A percentile compares a stretch with the other conserved stretches of the same genome.
These are phyloP conservation scores for Lepus oiostolus DNA, from an alignment of 2,797 vertebrate genomes.

Conservation along the genomic window DNA sequence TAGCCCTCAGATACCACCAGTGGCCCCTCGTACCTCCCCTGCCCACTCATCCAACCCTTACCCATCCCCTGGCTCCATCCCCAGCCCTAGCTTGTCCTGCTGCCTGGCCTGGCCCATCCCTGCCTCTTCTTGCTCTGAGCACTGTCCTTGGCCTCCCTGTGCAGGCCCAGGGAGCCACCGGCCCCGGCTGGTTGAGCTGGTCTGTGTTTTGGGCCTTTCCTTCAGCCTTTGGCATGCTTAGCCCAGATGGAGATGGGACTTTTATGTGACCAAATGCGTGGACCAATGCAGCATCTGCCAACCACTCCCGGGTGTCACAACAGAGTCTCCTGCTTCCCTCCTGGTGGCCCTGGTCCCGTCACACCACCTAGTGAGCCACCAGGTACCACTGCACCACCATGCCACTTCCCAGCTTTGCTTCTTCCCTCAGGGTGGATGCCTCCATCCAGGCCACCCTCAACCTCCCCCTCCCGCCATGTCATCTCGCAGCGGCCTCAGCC, in stretches of 20 bases:
- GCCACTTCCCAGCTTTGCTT: background rate
- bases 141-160: background rate
- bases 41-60: background rate
- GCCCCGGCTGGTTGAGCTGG: background rate
- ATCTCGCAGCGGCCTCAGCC: background rate
- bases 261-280: accelerated
- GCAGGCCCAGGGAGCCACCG: background rate
- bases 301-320: background rate
- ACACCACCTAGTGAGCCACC: accelerated
- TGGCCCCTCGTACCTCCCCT: accelerated
- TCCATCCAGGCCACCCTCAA: background rate
- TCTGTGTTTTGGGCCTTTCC: background rate
- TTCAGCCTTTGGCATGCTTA: background rate
- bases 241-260: background rate
- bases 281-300: background rate
- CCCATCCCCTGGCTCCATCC: background rate
- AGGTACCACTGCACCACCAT: background rate
- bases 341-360: background rate
- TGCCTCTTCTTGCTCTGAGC: background rate
- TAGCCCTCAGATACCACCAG: accelerated
- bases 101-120: background rate
- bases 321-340: too few relatives aligned
- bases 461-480: background rate
- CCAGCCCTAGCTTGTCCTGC: background rate
- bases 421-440: background rate